These are phyloP conservation scores for Epinephelus malabaricus DNA, from an alignment of 2,797 vertebrate species.

Conservation along the genomic window DNA sequence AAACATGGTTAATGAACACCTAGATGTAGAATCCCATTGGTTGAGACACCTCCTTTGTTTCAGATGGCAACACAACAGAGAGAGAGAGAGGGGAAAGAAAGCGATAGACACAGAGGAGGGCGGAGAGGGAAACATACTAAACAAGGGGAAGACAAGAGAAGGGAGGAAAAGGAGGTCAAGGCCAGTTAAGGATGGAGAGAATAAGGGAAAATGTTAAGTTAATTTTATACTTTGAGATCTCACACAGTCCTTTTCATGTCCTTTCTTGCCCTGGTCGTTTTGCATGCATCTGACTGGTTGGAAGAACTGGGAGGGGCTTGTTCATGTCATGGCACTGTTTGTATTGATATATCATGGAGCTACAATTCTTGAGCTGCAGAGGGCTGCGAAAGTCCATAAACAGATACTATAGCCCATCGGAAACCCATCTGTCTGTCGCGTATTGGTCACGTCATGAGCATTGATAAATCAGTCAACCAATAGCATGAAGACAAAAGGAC, in stretches of 20 bases:
- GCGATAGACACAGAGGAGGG: slow-evolving; percentile 41
- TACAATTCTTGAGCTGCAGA: slow-evolving; percentile 61
- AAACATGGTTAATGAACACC: slow-evolving; percentile 88
- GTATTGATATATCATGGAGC: slow-evolving; percentile 58
- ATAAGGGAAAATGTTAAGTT: slow-evolving; percentile 66
- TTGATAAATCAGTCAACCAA: slow-evolving; percentile 61
- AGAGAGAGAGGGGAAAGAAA: slow-evolving; percentile 68
- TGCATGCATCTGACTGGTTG: slow-evolving; percentile 82
- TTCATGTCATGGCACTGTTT: slow-evolving; percentile 72
- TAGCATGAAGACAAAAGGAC: slow-evolving; percentile 59
- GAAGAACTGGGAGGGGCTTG: slow-evolving; percentile 77
- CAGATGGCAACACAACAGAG: slow-evolving; percentile 79
- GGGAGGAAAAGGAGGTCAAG: slow-evolving; percentile 59
- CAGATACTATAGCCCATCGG: slow-evolving; percentile 42
- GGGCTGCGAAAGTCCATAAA: slow-evolving; percentile 54
- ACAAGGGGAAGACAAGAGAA: slow-evolving; percentile 48
- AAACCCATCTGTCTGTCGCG: slow-evolving; percentile 48
- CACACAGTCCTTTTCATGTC: slow-evolving; percentile 59
- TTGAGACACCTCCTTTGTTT: slow-evolving; percentile 76
- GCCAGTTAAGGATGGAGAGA: slow-evolving; percentile 65
- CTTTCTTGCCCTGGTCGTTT: slow-evolving; percentile 56
- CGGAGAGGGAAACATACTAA: slow-evolving; percentile 46
- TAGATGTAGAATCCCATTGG: slow-evolving; percentile 81
- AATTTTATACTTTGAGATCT: slow-evolving; percentile 73
- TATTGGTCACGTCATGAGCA: slow-evolving; percentile 38